A percentile compares a stretch with the other conserved stretches of the same genome.
phyloP scores from a whole-genome alignment of 2,113 vertebrate species.

The Trematomus loennbergii region DNA sequence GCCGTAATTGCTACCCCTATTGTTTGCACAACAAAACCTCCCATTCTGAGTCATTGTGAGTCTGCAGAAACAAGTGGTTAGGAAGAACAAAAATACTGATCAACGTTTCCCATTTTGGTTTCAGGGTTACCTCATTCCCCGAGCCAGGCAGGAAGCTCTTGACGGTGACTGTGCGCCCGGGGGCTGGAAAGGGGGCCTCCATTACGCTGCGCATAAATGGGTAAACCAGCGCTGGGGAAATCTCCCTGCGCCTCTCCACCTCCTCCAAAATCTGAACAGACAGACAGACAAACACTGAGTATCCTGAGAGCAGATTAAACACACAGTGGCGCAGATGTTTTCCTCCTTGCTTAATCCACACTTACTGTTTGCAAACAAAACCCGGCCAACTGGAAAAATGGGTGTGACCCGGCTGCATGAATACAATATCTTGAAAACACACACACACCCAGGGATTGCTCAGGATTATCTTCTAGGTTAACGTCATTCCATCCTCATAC shows the following conservation, averaged over 20 bases:
- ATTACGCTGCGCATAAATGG: conserved; percentile 97
- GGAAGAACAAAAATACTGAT: conserved; percentile 46
- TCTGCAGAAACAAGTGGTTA: conserved; percentile 38
- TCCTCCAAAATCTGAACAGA: conserved; percentile 92
- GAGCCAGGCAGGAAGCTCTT: conserved; percentile 96
- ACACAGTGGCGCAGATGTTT: conserved; percentile 6
- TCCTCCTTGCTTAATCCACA: conserved; percentile 8
- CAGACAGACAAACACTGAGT: conserved; percentile 19
- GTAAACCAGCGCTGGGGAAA: conserved; percentile 92
- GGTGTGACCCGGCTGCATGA: conserved; percentile 17
- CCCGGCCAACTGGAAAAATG: background rate
- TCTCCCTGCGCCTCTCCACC: conserved; percentile 94
- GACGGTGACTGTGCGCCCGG: conserved; percentile 92
- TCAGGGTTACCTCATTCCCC: conserved; percentile 89
- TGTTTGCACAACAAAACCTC: conserved; percentile 41
- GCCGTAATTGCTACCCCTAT: conserved; percentile 15
- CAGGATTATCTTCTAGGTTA: conserved; percentile 40
- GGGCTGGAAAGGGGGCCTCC: conserved; percentile 97
- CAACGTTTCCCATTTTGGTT: conserved; percentile 59
- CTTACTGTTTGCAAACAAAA: conserved; percentile 6
- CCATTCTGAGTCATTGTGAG: conserved; percentile 52
- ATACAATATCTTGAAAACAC: conserved; percentile 16
- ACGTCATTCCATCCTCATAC: conserved; percentile 28
- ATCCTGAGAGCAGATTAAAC: conserved; percentile 16
- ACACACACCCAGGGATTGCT: conserved; percentile 45